Conservation (phyloP, 2,797 vertebrate genomes). For the Danio jaintianensis region DNA sequence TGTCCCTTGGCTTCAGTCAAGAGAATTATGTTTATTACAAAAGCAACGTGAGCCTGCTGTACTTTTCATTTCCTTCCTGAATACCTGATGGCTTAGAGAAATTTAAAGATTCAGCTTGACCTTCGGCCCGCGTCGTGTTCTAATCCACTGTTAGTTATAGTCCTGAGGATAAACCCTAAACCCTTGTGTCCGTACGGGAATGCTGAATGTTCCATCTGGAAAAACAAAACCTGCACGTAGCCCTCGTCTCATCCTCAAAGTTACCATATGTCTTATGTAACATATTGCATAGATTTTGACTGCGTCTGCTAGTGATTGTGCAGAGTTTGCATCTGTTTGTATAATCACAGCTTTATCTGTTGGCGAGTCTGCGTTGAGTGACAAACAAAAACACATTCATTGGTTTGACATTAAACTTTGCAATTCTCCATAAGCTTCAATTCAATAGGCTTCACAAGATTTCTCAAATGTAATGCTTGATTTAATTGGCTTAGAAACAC, state of each 20-base stretch:
- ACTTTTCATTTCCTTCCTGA: conserved; percentile 50
- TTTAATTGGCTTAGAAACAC: not conserved
- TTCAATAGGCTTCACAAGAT: not conserved
- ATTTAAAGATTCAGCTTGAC: conserved; percentile 16
- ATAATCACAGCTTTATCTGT: not conserved
- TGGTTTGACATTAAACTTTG: not conserved
- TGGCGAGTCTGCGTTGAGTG: not conserved
- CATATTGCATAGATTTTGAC: conserved; percentile 12
- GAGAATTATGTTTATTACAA: conserved; percentile 42
- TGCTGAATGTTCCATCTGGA: conserved; percentile 3
- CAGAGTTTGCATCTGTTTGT: not conserved
- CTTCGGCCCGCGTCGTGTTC: conserved; percentile 11
- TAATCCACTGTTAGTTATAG: conserved; percentile 18
- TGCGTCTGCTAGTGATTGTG: not conserved
- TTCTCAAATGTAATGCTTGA: not conserved
- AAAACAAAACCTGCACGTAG: conserved; percentile 11
- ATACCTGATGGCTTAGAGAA: conserved; percentile 38
- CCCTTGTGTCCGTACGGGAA: not conserved
- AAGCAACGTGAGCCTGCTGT: conserved; percentile 18
- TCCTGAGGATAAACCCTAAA: conserved; percentile 4
- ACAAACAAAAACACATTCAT: not conserved
- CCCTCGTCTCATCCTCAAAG: not conserved
- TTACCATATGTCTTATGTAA: conserved; percentile 25
- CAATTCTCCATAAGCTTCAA: not conserved
- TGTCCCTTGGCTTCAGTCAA: conserved; percentile 27